Evolutionary conservation across 2,888 invertebrate species (phyloP), one percentile per base, ranked within the genome.

Genomic region (Tenthredo distinguenda): DNA sequence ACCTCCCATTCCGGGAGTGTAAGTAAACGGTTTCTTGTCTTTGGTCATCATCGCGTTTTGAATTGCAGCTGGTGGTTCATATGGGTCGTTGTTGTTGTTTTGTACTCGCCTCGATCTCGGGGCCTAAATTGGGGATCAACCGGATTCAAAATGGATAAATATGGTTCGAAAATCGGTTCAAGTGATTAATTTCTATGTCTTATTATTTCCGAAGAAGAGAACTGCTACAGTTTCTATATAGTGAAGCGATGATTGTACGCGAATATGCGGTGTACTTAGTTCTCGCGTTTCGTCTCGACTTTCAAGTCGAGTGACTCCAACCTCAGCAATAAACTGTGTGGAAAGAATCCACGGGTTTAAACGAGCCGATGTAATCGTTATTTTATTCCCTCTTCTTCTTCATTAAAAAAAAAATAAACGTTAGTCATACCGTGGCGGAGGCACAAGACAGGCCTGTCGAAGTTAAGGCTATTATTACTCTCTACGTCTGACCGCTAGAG

Each of bases 11-110:
- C 98, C 98, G 1, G 98, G 98, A 26, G 98, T 98, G 93, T 99
- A 99, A n/a, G 98, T 98, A 93, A 99, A 99, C 15, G 98, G 98
- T 92, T 98, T 98, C 94, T 98, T 99, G 94, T 98, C 98, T 94
- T 98, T 98, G 90, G 97, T 98, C 96, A 98, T 96, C 98, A 98
- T 98, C 50, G 98, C 98, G 93, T 98, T 98, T 93, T 98, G 98
- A 85, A 98, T 97, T 90, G 98, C 98, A 87, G 97, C 96, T 87
- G 98, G 98, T 71, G 98, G 98, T 92, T 97, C 97, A 88, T 92
- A 92, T 5, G 85, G 85, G 55, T 90, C 89, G 84, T 88, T 89
- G 55, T 55, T 55, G 86, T 90, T 90, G 86, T 84, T 89, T n/a
- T 86, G 85, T 76, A 88, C 87, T 37, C 90, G 87, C 84, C 90